phyloP scores from a whole-genome alignment of 2,113 vertebrate genomes.

The Steatornis caripensis region DNA sequence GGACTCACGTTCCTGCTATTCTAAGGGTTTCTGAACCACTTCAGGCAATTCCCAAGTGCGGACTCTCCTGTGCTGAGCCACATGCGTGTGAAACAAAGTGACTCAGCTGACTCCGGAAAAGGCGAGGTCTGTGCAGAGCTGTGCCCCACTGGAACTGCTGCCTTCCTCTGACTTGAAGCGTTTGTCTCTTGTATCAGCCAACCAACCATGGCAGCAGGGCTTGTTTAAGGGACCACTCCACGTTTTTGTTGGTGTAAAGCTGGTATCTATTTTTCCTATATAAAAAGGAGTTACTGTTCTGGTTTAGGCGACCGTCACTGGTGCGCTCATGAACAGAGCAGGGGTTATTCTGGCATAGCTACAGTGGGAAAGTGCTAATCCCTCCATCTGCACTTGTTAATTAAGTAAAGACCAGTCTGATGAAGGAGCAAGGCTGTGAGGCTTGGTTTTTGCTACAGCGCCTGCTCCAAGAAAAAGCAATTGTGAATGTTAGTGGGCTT shows the following conservation, averaged over 20 bases:
- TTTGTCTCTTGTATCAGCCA: background rate
- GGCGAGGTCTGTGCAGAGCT: background rate
- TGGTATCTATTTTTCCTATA: background rate
- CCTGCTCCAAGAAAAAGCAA: background rate
- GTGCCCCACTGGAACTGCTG: background rate
- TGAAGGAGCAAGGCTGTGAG: background rate
- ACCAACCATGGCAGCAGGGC: background rate
- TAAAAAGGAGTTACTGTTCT: background rate
- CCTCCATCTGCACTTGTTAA: background rate
- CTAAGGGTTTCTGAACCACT: background rate
- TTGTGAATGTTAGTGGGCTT: background rate
- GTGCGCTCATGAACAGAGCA: background rate
- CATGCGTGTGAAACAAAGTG: background rate
- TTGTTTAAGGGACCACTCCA: background rate
- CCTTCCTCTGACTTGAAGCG: background rate
- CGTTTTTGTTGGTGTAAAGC: background rate
- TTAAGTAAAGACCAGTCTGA: background rate
- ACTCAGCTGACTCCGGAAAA: background rate
- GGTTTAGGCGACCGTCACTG: background rate
- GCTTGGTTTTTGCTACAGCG: background rate
- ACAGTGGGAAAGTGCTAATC: background rate
- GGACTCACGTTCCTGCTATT: background rate
- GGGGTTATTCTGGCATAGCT: background rate
- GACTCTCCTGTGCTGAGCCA: background rate
- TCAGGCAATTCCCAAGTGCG: background rate